Evolutionary conservation across 2,888 invertebrate species (phyloP), one percentile per base, ranked within the genome.

Genomic region (Drosophila birchii): DNA sequence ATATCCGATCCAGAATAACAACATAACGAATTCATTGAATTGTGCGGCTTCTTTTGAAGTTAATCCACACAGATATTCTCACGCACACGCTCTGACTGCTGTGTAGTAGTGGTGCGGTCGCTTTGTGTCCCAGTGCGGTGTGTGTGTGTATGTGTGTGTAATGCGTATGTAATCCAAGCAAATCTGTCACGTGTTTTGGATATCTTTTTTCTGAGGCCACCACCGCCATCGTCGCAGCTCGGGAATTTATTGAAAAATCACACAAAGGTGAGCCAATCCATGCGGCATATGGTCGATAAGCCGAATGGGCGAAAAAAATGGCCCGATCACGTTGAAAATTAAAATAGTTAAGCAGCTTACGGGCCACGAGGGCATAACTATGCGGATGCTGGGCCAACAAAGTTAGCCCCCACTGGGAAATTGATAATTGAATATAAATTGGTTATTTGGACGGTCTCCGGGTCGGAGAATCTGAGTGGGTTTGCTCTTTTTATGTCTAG

Each of bases 171-270:
- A 84, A 84, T 82, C 85, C 84, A 76, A 75, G 78, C 78, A 86
- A 87, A 84, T 87, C 85, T 87, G 85, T 84, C 84, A 84, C 84
- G 84, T 84, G 81, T 85, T 82, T 80, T 75, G 84, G 87, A 84
- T 84, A 84, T 80, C 81, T 76, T 84, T 84, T 79, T 80, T 82
- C 82, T 86, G 78, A 76, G 76, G 55, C 75, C 75, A 63, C 66
- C 59, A 62, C 45, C 69, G 62, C 49, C 79, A 66, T 60, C 75
- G 66, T 67, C 61, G 62, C 47, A 66, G 63, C 57, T 53, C 20
- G 43, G 75, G 58, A 68, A 86, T 85, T 87, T 79, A 84, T 87
- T 87, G 85, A 84, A 79, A 86, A 84, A 58, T 51, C 55, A 56
- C 54, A 61, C 70, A 62, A 55, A 84, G 84, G 84, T 84, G 68